Percentiles rank a stretch among this genome's conserved stretches.
These are phyloP conservation scores for Cebus imitator DNA, from an alignment of 2,113 vertebrate genomes.

Conservation along the genomic window DNA sequence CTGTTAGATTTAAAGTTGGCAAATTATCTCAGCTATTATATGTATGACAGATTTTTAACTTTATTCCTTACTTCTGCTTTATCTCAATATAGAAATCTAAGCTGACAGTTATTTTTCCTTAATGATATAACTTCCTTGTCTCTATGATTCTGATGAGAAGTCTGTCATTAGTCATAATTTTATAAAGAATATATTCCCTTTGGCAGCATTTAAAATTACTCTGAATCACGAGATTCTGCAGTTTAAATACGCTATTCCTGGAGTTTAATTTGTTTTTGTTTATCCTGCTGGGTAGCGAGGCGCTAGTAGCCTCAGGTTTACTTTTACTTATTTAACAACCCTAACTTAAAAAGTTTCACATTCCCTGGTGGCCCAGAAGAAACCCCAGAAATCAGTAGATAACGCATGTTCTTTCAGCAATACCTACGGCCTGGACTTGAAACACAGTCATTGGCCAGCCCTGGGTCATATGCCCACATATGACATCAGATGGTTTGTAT, in stretches of 20 bases:
- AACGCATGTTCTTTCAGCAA: background rate
- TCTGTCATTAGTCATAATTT: background rate
- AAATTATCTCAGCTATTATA: constrained; percentile 3
- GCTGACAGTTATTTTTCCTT: background rate
- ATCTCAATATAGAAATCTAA: background rate
- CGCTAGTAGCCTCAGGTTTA: background rate
- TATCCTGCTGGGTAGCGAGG: background rate
- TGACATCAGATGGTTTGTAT: background rate
- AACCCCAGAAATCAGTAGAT: background rate
- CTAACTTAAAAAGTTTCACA: background rate
- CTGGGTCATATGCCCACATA: too few relatives aligned
- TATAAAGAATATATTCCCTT: background rate
- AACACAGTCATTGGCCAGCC: background rate
- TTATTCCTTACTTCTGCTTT: background rate
- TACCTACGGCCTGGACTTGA: background rate
- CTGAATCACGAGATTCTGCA: background rate
- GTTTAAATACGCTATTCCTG: background rate
- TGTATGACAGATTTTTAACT: background rate
- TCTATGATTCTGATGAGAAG: background rate
- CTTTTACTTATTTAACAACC: constrained; percentile 24
- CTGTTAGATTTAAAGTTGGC: background rate
- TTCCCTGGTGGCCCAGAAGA: background rate
- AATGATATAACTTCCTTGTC: background rate
- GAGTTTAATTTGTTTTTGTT: constrained; percentile 14
- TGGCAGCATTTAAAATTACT: background rate